These are phyloP conservation scores for Onychomys leucogaster DNA, from an alignment of 2,797 vertebrate genomes.

Conservation along the genomic window DNA sequence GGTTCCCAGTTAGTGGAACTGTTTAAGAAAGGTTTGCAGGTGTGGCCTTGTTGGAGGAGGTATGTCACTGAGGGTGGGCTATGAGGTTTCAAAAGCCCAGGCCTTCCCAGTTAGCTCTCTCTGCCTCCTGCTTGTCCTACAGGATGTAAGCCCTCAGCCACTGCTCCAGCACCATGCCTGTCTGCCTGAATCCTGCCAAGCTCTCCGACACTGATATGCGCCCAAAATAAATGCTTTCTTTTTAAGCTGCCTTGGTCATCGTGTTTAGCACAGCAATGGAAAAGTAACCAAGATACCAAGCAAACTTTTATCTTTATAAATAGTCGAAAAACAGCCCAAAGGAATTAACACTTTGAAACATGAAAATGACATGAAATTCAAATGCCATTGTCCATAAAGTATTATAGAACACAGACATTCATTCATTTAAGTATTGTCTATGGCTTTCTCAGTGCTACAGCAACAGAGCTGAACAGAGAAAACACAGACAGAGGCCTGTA, in stretches of 20 bases:
- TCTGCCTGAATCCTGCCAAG: not conserved
- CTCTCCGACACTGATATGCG: not conserved
- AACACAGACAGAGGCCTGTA: not conserved
- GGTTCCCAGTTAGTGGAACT: not conserved
- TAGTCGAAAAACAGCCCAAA: not conserved
- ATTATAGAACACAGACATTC: not conserved
- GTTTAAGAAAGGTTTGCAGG: not conserved
- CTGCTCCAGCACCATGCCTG: not conserved
- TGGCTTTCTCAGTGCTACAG: not conserved
- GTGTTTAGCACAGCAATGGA: not conserved
- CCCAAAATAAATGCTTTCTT: not conserved
- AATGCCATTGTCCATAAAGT: constrained; percentile 41
- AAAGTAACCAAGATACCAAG: not conserved
- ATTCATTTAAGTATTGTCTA: not conserved
- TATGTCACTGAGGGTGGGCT: not conserved
- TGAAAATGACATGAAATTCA: constrained; percentile 10
- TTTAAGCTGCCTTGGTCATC: not conserved
- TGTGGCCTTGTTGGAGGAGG: not conserved
- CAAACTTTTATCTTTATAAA: constrained; percentile 44
- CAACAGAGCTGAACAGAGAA: not conserved
- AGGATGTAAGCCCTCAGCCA: not conserved
- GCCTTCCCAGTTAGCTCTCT: not conserved
- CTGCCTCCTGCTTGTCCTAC: not conserved
- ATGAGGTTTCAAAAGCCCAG: not conserved
- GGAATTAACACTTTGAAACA: constrained; percentile 27